phyloP scores from a whole-genome alignment of 2,113 vertebrate genomes.

The Phylloscopus trochiloides region DNA sequence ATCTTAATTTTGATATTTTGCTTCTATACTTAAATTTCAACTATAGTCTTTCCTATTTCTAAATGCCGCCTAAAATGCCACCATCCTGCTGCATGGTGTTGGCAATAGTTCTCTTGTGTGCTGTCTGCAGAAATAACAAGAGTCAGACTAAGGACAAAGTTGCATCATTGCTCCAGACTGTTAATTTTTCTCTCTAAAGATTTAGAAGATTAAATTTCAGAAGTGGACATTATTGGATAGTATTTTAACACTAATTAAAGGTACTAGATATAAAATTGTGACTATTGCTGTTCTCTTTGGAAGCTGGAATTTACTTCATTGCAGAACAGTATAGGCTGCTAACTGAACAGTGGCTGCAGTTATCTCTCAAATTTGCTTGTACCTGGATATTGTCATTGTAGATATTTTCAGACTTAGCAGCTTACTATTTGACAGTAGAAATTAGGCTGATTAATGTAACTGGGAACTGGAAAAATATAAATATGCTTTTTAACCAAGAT shows the following conservation, averaged over 20 bases:
- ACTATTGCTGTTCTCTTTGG: background rate
- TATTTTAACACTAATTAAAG: background rate
- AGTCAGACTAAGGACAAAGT: background rate
- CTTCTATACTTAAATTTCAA: background rate
- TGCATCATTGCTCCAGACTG: background rate
- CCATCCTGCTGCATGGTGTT: background rate
- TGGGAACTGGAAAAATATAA: conserved; percentile 6
- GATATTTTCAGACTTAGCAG: background rate
- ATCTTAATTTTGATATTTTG: background rate
- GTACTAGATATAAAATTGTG: background rate
- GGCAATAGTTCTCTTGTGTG: background rate
- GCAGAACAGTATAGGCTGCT: background rate
- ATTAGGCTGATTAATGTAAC: background rate
- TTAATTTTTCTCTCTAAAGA: background rate
- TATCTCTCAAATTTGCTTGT: background rate
- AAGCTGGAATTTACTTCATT: background rate
- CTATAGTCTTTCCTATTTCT: background rate
- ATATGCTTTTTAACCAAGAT: background rate
- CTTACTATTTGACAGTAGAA: background rate
- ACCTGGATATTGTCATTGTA: background rate
- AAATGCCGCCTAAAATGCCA: background rate
- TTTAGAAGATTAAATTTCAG: conserved; percentile 9
- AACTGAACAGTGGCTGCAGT: background rate
- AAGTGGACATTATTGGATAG: background rate
- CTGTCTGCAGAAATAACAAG: background rate